These are phyloP conservation scores for Hydrolagus colliei DNA, from an alignment of 2,797 vertebrate species.

Conservation along the genomic window DNA sequence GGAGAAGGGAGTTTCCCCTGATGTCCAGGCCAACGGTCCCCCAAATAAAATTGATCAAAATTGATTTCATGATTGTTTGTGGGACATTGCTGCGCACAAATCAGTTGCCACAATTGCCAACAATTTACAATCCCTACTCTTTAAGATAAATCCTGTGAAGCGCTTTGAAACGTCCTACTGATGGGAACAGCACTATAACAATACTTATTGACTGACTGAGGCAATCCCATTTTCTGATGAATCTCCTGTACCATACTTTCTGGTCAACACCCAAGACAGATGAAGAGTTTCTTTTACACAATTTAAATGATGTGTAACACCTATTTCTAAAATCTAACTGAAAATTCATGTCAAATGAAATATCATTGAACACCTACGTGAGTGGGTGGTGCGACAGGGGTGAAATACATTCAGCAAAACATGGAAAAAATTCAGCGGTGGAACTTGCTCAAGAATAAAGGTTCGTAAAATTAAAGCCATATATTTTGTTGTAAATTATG, in stretches of 20 bases:
- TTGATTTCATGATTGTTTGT: too few species aligned
- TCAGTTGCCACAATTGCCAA: too few species aligned
- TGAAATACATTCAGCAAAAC: too few species aligned
- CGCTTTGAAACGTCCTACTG: too few species aligned
- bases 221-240: background rate
- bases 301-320: background rate
- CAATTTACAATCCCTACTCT: too few species aligned
- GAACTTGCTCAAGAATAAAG: background rate
- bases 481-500: conserved; percentile 1
- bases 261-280: background rate
- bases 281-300: background rate
- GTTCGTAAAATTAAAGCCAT: background rate
- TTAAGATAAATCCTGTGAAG: too few species aligned
- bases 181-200: too few species aligned
- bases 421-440: too few species aligned
- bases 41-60: too few species aligned
- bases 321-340: background rate
- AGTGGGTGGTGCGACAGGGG: background rate
- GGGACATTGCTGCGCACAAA: too few species aligned
- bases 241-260: background rate
- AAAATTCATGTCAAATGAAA: background rate
- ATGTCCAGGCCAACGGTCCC: too few species aligned
- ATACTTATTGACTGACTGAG: background rate
- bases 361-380: background rate
- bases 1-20: too few species aligned